phyloP scores from a whole-genome alignment of 2,888 invertebrate species.

The Dorcus parallelipipedus region DNA sequence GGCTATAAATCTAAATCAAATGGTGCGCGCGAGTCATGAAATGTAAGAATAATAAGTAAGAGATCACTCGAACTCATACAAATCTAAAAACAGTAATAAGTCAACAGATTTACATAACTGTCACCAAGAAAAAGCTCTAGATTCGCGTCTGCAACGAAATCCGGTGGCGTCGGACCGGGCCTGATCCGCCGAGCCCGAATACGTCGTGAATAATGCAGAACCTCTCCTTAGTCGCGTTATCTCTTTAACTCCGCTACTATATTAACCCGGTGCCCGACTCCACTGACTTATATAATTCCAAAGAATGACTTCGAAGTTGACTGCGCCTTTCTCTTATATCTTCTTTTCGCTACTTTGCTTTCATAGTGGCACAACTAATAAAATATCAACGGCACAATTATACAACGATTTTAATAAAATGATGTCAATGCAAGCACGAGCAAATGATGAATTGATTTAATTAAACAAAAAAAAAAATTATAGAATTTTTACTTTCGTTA shows the following conservation, averaged over 20 bases:
- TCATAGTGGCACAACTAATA: no score
- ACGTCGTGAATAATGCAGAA: conserved; percentile 30
- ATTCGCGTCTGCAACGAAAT: conserved; percentile 29
- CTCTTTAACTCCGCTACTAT: conserved; percentile 31
- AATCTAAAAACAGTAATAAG: conserved; percentile 35
- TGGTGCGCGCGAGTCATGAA: background rate
- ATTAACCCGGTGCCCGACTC: conserved; percentile 29
- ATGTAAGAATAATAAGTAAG: background rate
- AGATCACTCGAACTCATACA: conserved; percentile 18
- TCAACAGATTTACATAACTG: conserved; percentile 40
- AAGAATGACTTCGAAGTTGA: conserved; percentile 23
- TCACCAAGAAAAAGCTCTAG: conserved; percentile 33
- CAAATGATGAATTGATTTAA: no score
- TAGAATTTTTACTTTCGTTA: no score
- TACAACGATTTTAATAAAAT: no score
- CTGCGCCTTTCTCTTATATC: background rate
- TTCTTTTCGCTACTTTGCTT: background rate
- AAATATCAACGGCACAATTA: no score
- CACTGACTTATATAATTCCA: conserved; percentile 27
- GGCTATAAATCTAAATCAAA: conserved; percentile 5
- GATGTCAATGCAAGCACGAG: no score
- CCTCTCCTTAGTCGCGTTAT: conserved; percentile 29
- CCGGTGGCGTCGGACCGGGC: conserved; percentile 26
- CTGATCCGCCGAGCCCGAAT: conserved; percentile 18
- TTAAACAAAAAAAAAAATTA: no score